phyloP scores from a whole-genome alignment of 2,888 invertebrate genomes.

The Scaptodrosophila latifasciaeformis region DNA sequence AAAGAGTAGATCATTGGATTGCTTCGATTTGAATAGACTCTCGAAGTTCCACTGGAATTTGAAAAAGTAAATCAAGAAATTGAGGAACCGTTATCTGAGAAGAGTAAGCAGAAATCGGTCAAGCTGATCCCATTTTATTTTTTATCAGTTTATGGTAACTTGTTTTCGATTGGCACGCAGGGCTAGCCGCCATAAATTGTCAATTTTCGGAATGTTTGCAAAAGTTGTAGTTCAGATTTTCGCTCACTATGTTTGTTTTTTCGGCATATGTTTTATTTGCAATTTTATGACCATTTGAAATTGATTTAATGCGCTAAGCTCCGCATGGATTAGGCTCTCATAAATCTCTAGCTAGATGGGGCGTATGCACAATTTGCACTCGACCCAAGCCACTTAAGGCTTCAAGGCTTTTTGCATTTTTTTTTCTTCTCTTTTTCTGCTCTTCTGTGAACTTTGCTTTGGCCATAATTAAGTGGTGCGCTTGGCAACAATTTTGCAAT shows the following conservation, averaged over 20 bases:
- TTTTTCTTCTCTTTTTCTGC: no score
- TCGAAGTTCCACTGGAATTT: no score
- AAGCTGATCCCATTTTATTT: no score
- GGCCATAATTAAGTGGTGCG: slow-evolving; percentile 59
- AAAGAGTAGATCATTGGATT: no score
- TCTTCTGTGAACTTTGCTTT: slow-evolving; percentile 26
- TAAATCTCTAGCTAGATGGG: slow-evolving; percentile 43
- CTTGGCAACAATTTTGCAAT: slow-evolving; percentile 21
- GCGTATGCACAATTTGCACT: slow-evolving; percentile 27
- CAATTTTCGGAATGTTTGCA: slow-evolving; percentile 55
- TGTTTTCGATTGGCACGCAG: no score
- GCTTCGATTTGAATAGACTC: no score
- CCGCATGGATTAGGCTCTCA: slow-evolving; percentile 48
- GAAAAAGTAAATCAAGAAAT: no score
- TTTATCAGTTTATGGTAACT: no score
- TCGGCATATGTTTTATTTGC: slow-evolving; percentile 6
- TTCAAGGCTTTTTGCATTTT: slow-evolving; percentile 14
- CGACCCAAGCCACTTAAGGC: slow-evolving; percentile 38
- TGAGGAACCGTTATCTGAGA: no score
- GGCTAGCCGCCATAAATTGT: slow-evolving; percentile 54
- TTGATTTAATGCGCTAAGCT: slow-evolving; percentile 63
- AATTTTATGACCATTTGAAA: slow-evolving; percentile 59
- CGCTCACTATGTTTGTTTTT: background rate
- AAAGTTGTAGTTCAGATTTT: slow-evolving; percentile 28
- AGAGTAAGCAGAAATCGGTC: no score